Evolutionary conservation across 2,888 invertebrate genomes (phyloP), one percentile per base, ranked within the genome.

Genomic region (Aspidiotus destructor): DNA sequence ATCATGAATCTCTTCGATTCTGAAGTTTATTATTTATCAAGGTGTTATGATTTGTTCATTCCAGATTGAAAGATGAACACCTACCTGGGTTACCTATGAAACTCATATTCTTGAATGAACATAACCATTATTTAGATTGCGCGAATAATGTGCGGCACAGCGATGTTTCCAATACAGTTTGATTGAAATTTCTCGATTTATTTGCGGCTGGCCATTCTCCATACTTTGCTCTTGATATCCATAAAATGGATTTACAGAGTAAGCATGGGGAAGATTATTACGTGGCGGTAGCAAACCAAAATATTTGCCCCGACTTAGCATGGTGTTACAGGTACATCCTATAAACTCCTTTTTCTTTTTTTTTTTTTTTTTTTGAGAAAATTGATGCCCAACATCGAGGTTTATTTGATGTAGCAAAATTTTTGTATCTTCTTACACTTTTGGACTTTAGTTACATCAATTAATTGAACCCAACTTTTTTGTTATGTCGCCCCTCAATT

Each of bases 301-400:
- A 52, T 6, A 63, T 63, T 54, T 63, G 63, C 41, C 63, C 63
- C 2, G 63, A 63, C 41, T 41, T 52, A 15, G 53, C 52, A n/a
- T 63, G 63, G 63, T 63, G 63, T 63, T 63, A 63, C 41, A 63
- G 63, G 63, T 63, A 63, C n/a, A n/a, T n/a, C n/a, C n/a, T n/a
- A n/a, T n/a, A n/a, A n/a, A n/a, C n/a, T n/a, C n/a, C n/a, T n/a
- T n/a, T n/a, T n/a, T n/a, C n/a, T n/a, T n/a, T n/a, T n/a, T n/a
- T n/a, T n/a, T n/a, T n/a, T n/a, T n/a, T n/a, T n/a, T n/a, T n/a
- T n/a, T n/a, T n/a, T n/a, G n/a, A n/a, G n/a, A n/a, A n/a, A n/a
- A n/a, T n/a, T n/a, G n/a, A n/a, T n/a, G n/a, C n/a, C n/a, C n/a
- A n/a, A n/a, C n/a, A n/a, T n/a, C n/a, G n/a, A n/a, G n/a, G n/a